A percentile compares a stretch with the other conserved stretches of the same genome.
Evolutionary conservation across 2,797 vertebrate genomes (phyloP).

Genomic region (Graptemys geographica): DNA sequence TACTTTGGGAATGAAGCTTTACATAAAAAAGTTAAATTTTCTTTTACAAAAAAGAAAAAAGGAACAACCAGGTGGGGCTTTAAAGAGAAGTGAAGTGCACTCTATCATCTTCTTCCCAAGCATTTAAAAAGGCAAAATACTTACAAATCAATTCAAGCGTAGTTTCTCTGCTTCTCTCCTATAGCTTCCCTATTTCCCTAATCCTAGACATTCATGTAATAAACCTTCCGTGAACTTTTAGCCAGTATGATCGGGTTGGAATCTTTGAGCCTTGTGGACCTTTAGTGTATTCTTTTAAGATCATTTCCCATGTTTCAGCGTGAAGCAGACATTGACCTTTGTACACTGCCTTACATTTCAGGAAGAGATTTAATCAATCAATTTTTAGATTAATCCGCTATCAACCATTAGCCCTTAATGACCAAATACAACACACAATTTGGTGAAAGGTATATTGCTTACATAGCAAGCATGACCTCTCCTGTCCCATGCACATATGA

Average conservation of each 20-base stretch:
- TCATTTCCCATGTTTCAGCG: background rate
- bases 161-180: constrained; percentile 29
- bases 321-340: background rate
- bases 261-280: background rate
- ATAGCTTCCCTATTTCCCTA: background rate
- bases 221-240: constrained; percentile 18
- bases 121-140: constrained; percentile 5
- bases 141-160: constrained; percentile 8
- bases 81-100: background rate
- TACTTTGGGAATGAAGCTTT: constrained; percentile 62
- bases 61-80: background rate
- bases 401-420: fast-evolving
- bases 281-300: background rate
- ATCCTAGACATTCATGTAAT: constrained; percentile 8
- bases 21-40: constrained; percentile 32
- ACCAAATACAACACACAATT: background rate
- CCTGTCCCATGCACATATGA: background rate
- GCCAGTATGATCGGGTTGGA: background rate
- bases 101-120: background rate
- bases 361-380: background rate
- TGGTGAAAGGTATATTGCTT: background rate
- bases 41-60: background rate
- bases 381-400: background rate
- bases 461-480: background rate
- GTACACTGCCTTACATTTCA: background rate